Evolutionary conservation across 2,797 vertebrate genomes (phyloP).

Genomic region (Hemitrygon akajei): DNA sequence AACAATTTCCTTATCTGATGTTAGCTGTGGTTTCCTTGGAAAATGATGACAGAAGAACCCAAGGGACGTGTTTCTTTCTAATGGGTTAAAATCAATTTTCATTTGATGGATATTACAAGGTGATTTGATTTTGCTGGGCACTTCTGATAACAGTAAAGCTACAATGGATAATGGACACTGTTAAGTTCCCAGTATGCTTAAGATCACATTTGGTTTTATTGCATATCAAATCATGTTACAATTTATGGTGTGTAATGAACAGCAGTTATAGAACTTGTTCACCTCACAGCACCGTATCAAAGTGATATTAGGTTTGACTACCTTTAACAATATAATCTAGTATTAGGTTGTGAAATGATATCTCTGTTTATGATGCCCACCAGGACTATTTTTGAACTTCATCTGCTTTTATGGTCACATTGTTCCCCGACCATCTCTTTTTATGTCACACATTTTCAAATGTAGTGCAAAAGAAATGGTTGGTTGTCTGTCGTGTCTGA

Average conservation of each 20-base stretch:
- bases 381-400: background rate
- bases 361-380: background rate
- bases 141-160: background rate
- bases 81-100: conserved; percentile 38
- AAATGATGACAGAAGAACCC: conserved; percentile 28
- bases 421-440: background rate
- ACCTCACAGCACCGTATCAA: background rate
- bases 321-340: background rate
- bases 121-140: conserved; percentile 20
- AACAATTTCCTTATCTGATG: conserved; percentile 22
- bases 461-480: background rate
- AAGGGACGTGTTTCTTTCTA: conserved; percentile 24
- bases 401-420: background rate
- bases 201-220: background rate
- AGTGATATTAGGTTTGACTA: background rate
- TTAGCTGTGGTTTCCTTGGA: conserved; percentile 31
- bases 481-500: too few species aligned
- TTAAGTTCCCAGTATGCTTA: background rate
- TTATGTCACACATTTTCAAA: background rate
- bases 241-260: background rate
- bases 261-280: background rate
- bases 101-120: conserved; percentile 27
- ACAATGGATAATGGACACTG: background rate
- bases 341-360: background rate
- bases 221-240: background rate